A percentile compares a stretch with the other conserved stretches of the same genome.
These are phyloP conservation scores for Linepithema humile DNA, from an alignment of 1,140 invertebrate genomes.

Conservation along the genomic window DNA sequence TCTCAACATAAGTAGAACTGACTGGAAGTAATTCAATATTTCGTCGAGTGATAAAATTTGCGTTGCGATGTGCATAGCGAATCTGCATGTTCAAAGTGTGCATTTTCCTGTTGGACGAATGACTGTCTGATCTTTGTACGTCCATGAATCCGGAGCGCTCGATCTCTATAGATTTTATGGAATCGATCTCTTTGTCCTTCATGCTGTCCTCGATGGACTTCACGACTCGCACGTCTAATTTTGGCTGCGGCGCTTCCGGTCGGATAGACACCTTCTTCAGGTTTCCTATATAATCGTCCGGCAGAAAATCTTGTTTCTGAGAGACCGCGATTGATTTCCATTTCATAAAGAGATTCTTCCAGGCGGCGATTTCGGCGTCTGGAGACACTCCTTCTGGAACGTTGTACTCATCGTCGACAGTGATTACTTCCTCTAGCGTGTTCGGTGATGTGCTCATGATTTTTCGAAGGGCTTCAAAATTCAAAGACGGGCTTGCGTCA, in stretches of 20 bases:
- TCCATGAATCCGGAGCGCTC: not conserved
- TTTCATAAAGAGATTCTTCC: conserved; percentile 63
- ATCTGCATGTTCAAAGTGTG: conserved; percentile 18
- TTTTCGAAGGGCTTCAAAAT: not conserved
- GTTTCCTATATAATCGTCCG: not conserved
- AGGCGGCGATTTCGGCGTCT: conserved; percentile 64
- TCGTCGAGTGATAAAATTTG: not conserved
- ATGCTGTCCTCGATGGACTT: not conserved
- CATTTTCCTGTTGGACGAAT: not conserved
- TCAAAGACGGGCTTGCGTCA: not conserved
- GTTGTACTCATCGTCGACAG: conserved; percentile 62
- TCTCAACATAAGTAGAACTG: not conserved
- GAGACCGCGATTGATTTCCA: conserved; percentile 53
- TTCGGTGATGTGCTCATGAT: not conserved
- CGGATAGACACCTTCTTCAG: conserved; percentile 66
- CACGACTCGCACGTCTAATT: conserved; percentile 65
- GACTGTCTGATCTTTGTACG: not conserved
- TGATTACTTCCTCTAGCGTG: not conserved
- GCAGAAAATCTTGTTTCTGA: not conserved
- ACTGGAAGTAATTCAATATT: not conserved
- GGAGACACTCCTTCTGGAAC: not conserved
- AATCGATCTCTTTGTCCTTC: not conserved
- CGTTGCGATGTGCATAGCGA: not conserved
- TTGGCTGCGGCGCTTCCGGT: conserved; percentile 72
- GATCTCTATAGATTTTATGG: not conserved